These are phyloP conservation scores for Blastobasis adustella DNA, from an alignment of 2,888 invertebrate genomes.

Conservation along the genomic window DNA sequence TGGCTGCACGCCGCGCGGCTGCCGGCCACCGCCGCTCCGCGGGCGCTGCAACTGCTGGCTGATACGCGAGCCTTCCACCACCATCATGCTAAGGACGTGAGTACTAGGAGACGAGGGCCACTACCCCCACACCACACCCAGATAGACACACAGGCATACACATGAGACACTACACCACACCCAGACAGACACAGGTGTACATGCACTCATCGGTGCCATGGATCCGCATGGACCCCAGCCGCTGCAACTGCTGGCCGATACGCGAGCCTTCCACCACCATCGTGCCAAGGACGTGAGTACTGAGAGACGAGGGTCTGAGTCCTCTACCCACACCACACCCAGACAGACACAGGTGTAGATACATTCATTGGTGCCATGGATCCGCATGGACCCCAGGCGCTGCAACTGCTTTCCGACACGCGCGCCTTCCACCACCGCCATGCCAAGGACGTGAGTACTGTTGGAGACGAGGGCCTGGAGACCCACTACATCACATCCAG, in stretches of 20 bases:
- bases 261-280: not conserved
- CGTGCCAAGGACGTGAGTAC: not conserved
- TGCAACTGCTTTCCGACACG: slow-evolving; percentile 82
- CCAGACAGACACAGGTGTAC: not conserved
- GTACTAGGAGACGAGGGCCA: slow-evolving; percentile 30
- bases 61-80: slow-evolving; percentile 90
- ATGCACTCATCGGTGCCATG: not conserved
- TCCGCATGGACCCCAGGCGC: slow-evolving; percentile 82
- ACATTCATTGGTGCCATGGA: not conserved
- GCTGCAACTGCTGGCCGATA: not conserved
- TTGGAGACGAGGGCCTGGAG: too few relatives aligned
- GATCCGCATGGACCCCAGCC: not conserved
- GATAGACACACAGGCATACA: not conserved
- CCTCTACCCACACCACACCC: not conserved
- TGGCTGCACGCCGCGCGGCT: slow-evolving; percentile 87
- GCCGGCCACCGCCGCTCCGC: slow-evolving; percentile 81
- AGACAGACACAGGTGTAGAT: not conserved
- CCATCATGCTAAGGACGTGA: slow-evolving; percentile 91
- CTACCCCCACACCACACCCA: not conserved
- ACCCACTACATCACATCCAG: not conserved
- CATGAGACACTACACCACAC: not conserved
- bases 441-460: slow-evolving; percentile 86
- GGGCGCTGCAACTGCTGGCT: slow-evolving; percentile 82
- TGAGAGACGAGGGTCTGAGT: not conserved
- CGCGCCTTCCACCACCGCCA: slow-evolving; percentile 91